phyloP scores from a whole-genome alignment of 2,888 invertebrate genomes.

The Drosophila emarginata region DNA sequence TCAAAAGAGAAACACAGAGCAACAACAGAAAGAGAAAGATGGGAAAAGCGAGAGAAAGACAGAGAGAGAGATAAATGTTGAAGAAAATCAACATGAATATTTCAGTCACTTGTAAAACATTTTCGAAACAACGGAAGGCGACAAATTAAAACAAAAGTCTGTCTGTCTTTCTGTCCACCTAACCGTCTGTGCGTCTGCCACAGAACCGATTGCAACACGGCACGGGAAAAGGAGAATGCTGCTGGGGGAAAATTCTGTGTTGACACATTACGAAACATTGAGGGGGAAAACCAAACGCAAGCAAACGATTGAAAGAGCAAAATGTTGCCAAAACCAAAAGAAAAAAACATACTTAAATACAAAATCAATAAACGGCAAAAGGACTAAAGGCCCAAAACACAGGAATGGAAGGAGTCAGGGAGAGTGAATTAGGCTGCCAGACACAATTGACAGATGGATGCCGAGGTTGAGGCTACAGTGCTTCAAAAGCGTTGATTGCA shows the following conservation, averaged over 20 bases:
- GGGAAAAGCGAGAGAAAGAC: slow-evolving; percentile 8
- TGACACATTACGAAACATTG: slow-evolving; percentile 42
- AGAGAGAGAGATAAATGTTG: background rate
- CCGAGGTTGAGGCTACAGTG: background rate
- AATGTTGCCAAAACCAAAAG: slow-evolving; percentile 31
- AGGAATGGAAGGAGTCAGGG: background rate
- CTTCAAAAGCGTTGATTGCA: slow-evolving; percentile 49
- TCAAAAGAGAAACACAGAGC: slow-evolving; percentile 22
- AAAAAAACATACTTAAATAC: slow-evolving; percentile 18
- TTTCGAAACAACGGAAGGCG: slow-evolving; percentile 45
- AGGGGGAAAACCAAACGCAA: slow-evolving; percentile 28
- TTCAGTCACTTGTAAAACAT: slow-evolving; percentile 73
- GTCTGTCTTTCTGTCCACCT: slow-evolving; percentile 12
- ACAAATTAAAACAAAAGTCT: slow-evolving; percentile 56
- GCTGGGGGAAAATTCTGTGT: slow-evolving; percentile 27
- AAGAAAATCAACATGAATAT: slow-evolving; percentile 36
- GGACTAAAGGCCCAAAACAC: background rate
- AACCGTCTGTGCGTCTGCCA: slow-evolving; percentile 17
- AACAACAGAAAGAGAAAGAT: slow-evolving; percentile 4
- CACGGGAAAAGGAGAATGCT: background rate
- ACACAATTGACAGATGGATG: slow-evolving; percentile 33
- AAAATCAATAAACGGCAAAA: slow-evolving; percentile 37
- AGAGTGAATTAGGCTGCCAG: background rate
- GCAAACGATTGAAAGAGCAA: slow-evolving; percentile 24
- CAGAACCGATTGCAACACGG: slow-evolving; percentile 24